Percentiles rank a stretch among this genome's conserved stretches.
These are phyloP conservation scores for Sesamia nonagrioides DNA, from an alignment of 1,140 invertebrate species.

Conservation along the genomic window DNA sequence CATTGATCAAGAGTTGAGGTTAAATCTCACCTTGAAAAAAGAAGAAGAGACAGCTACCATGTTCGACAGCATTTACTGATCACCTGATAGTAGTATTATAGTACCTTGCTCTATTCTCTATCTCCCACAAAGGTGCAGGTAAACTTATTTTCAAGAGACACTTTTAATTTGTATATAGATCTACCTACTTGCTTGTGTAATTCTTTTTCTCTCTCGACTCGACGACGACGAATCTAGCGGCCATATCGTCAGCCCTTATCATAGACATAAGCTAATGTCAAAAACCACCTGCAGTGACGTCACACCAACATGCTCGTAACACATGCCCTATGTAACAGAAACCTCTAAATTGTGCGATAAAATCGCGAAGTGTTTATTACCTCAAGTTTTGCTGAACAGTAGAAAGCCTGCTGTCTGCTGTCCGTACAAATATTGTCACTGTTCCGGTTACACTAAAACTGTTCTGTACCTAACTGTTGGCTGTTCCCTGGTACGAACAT, in stretches of 20 bases:
- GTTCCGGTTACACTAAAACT: constrained; percentile 13
- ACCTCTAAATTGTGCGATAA: constrained; percentile 17
- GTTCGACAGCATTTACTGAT: no score
- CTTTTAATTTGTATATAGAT: no score
- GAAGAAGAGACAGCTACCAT: no score
- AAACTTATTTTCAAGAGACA: no score
- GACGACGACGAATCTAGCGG: no score
- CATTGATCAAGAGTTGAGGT: no score
- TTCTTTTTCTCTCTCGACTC: not conserved
- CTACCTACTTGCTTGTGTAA: not conserved
- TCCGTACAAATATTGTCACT: constrained; percentile 21
- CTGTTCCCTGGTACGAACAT: no score
- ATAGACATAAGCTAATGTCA: not conserved
- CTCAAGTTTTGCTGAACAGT: constrained; percentile 25
- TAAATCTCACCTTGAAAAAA: no score
- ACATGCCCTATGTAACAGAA: not conserved
- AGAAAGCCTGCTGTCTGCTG: constrained; percentile 10
- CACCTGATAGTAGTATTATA: no score
- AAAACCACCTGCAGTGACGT: not conserved
- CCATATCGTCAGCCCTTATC: not conserved
- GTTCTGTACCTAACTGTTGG: not conserved
- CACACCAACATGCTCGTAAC: not conserved
- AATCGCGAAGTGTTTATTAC: constrained; percentile 34
- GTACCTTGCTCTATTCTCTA: no score
- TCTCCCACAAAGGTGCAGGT: no score